Conservation (phyloP, 2,113 vertebrate genomes). For the Misgurnus anguillicaudatus region DNA sequence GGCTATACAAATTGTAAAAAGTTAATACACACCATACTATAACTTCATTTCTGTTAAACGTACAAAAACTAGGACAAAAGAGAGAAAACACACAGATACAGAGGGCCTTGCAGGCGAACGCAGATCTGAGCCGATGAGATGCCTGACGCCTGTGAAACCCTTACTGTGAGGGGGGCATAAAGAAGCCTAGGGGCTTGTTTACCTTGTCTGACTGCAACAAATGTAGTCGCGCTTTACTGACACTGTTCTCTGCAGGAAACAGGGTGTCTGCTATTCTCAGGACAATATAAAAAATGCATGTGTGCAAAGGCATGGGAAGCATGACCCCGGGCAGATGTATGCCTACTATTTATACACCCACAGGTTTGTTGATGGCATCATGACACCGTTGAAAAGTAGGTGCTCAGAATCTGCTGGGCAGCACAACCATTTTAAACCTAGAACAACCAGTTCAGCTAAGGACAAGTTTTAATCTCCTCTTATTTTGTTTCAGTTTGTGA, state of each 20-base stretch:
- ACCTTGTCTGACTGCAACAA: conserved; percentile 19
- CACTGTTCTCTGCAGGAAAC: neutral
- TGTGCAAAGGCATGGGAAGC: conserved; percentile 18
- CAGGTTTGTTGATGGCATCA: conserved; percentile 52
- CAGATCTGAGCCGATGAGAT: conserved; percentile 34
- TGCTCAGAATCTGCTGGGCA: neutral
- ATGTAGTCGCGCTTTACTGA: conserved; percentile 36
- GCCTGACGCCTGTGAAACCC: conserved; percentile 22
- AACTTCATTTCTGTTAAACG: no score
- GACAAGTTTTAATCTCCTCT: conserved; percentile 24
- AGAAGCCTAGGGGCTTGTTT: conserved; percentile 7
- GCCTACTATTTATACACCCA: conserved; percentile 60
- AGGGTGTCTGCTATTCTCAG: conserved; percentile 34
- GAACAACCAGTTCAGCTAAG: conserved; percentile 19
- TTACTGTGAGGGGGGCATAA: neutral
- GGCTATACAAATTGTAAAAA: no score
- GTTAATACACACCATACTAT: no score
- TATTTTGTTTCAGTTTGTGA: neutral
- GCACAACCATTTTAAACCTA: neutral
- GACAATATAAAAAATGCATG: conserved; percentile 40
- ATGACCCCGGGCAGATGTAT: conserved; percentile 18
- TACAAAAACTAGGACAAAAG: no score
- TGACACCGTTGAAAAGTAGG: conserved; percentile 42
- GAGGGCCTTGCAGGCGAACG: neutral
- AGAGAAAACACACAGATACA: no score